Evolutionary conservation across 2,113 vertebrate genomes (phyloP).

Genomic region (Actenoides lindsayi): DNA sequence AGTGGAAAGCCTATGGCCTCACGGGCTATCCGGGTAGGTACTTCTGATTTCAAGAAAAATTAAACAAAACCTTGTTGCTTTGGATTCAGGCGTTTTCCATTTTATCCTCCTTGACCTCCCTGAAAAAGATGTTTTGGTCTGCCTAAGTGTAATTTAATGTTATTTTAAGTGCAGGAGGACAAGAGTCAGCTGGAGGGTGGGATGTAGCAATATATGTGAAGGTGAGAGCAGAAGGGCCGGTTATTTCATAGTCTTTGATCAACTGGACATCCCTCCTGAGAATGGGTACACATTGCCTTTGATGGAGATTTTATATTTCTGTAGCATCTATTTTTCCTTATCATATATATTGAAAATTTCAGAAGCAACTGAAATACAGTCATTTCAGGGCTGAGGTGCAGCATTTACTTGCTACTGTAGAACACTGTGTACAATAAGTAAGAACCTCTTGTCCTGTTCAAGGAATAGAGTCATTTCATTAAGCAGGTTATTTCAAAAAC

Average conservation of each 20-base stretch:
- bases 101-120: not conserved
- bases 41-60: not conserved
- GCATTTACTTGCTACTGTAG: not conserved
- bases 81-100: not conserved
- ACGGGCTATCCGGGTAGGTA: slow-evolving; percentile 85
- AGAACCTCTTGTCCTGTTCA: not conserved
- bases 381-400: not conserved
- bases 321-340: not conserved
- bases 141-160: not conserved
- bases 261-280: not conserved
- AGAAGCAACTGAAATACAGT: not conserved
- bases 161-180: not conserved
- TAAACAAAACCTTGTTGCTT: not conserved
- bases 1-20: slow-evolving; percentile 89
- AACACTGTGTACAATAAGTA: not conserved
- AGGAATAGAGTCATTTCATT: not conserved
- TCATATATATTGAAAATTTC: not conserved
- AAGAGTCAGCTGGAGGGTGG: not conserved
- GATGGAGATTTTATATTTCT: not conserved
- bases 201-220: not conserved
- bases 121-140: not conserved
- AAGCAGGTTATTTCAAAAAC: not conserved
- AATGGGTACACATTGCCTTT: not conserved
- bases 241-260: not conserved
- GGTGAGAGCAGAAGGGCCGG: not conserved